Evolutionary conservation across 2,113 vertebrate genomes (phyloP), one percentile per base, ranked within the genome.

Genomic region (Salvator merianae): DNA sequence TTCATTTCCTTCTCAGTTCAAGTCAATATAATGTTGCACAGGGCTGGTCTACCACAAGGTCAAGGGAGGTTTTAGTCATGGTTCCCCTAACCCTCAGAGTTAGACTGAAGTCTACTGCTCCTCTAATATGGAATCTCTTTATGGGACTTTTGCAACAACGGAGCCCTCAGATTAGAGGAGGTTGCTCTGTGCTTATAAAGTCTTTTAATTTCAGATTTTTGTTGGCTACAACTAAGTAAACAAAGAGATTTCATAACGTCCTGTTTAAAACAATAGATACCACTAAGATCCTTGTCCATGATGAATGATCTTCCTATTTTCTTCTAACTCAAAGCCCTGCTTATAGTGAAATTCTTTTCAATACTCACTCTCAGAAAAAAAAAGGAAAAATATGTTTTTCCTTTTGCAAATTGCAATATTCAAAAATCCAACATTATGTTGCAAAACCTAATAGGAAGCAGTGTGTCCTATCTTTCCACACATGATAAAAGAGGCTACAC

Each of bases 181-280:
- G n/a, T n/a, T n/a, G n/a, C n/a, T n/a, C n/a, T n/a, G n/a, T n/a
- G 28, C 65, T 16, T 53, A 12, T 53, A 34, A 55, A 7, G 28
- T 36, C 1, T 10, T 53, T 55, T 36, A 55, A 36, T 62, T 38
- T 72, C 1, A 3, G 6, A 55, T 18, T 32, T 68, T 55, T 55
- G 24, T 28, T 36, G 79, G 32, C 22, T 55, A 7, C 32, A 71
- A 36, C 5, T 24, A 30, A 81, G 24, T 16, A 59, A 81, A 8
- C 16, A 59, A 38, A 7, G 10, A 14, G 36, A 68, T 72, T 72
- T 30, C 7, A 34, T 47, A 70, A 76, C 77, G 84, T 18, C 32
- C 40, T 63, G 0, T 40, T 53, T 62, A 2, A 5, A 2, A 5
- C 34, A 79, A 30, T 0, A 0, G 43, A 47, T 74, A 65, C 77